Percentiles rank a stretch among this genome's conserved stretches.
Conservation (phyloP, 2,113 vertebrate genomes). For the Equus quagga region DNA sequence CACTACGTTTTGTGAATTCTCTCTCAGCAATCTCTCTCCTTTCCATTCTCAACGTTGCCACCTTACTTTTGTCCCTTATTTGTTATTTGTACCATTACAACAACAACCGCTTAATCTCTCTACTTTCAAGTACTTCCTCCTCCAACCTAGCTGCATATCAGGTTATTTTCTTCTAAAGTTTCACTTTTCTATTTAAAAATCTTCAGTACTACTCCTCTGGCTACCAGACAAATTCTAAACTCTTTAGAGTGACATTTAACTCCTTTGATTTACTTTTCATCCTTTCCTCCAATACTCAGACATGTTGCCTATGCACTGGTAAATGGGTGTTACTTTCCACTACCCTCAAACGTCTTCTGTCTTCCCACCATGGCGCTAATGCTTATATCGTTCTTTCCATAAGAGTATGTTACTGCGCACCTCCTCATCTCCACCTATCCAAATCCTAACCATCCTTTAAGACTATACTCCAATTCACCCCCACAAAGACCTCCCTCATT, state of each 20-base stretch:
- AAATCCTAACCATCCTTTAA: not conserved
- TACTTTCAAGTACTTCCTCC: not conserved
- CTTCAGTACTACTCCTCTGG: not conserved
- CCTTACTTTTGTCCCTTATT: not conserved
- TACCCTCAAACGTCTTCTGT: not conserved
- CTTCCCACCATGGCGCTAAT: not conserved
- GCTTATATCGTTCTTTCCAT: not conserved
- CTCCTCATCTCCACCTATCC: not conserved
- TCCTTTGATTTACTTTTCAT: not conserved
- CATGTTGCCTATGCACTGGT: not conserved
- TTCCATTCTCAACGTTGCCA: not conserved
- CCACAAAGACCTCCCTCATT: not conserved
- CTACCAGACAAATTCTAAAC: slow-evolving; percentile 1
- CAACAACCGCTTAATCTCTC: not conserved
- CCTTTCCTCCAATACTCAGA: not conserved
- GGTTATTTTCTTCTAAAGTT: slow-evolving; percentile 12
- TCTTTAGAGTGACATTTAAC: not conserved
- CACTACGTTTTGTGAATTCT: not conserved
- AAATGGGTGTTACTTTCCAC: not conserved
- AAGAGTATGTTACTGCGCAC: not conserved
- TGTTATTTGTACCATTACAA: not conserved
- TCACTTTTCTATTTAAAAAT: not conserved
- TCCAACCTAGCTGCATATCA: not conserved
- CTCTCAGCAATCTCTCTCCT: not conserved
- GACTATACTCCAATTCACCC: not conserved